Conservation (phyloP, 2,113 vertebrate genomes). For the Callithrix jacchus region DNA sequence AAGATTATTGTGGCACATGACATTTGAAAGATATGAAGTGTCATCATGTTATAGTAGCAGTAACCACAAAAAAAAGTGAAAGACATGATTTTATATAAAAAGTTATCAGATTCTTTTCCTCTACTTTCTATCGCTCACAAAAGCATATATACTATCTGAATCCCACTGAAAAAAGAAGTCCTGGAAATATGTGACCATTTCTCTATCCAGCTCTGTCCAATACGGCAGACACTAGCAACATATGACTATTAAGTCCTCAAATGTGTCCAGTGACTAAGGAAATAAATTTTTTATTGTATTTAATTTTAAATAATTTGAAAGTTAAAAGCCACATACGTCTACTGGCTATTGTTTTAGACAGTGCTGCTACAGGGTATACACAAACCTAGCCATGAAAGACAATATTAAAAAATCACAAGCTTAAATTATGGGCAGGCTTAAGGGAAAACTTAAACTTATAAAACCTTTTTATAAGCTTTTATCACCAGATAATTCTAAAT, state of each 20-base stretch:
- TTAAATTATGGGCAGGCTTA: constrained; percentile 50
- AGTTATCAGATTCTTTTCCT: not conserved
- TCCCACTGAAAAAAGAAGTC: not conserved
- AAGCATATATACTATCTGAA: not conserved
- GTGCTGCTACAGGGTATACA: not conserved
- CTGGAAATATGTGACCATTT: not conserved
- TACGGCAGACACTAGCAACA: not conserved
- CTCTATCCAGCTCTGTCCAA: not conserved
- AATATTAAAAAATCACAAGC: not conserved
- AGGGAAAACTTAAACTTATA: not conserved
- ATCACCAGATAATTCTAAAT: constrained; percentile 20
- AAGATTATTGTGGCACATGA: not conserved
- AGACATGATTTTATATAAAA: constrained; percentile 40
- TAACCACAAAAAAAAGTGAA: not conserved
- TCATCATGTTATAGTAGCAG: not conserved
- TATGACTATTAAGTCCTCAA: not conserved
- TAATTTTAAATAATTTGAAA: constrained; percentile 32
- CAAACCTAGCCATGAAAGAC: constrained; percentile 1
- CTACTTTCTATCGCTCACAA: not conserved
- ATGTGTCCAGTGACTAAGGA: not conserved
- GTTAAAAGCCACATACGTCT: not conserved
- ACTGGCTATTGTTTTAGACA: not conserved
- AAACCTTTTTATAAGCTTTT: constrained; percentile 34
- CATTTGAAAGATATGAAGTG: constrained; percentile 9
- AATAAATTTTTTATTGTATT: constrained; percentile 23